Evolutionary conservation across 2,888 invertebrate genomes (phyloP), one percentile per base, ranked within the genome.

Genomic region (Clostera curtula): DNA sequence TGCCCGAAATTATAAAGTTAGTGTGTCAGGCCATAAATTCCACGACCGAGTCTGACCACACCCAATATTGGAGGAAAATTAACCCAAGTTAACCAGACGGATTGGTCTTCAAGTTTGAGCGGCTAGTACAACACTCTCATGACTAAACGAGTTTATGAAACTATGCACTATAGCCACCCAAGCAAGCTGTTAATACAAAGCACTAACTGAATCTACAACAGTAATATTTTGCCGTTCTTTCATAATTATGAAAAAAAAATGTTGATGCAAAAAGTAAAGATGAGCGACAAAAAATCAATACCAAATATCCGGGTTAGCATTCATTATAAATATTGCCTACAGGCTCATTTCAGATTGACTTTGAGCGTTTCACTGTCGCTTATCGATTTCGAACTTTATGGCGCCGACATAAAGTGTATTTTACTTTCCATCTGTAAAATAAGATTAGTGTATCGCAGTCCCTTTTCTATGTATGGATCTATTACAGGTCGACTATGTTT

Each of bases 401-500:
- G 1, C 32, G 2, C 32, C 12, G 46, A 19, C 11, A 50, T 60
- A 67, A 52, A 42, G 46, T 47, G 35, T 36, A 24, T 34, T 3
- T 15, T 25, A 19, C 33, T 31, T 27, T 30, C 13, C 13, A 31
- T 27, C 22, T 1, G 37, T 21, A 37, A 41, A 34, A 30, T 22
- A 33, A 24, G 29, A 25, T 37, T 44, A 24, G 28, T 31, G 30
- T 35, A 49, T 38, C 36, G 46, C 40, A 45, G 56, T 40, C 65
- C 68, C 69, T 72, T 66, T 66, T 65, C 58, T 68, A 66, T 67
- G 66, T 72, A 69, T 74, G 71, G 74, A 69, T 76, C 73, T 71
- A 67, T 73, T 69, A 68, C 67, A 63, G 63, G 65, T 66, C 56
- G 61, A 64, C 50, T 64, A 64, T 51, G 58, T 66, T 43, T 38